Evolutionary conservation across 2,797 vertebrate genomes (phyloP), one percentile per base, ranked within the genome.

Genomic region (Cyclura pinguis): DNA sequence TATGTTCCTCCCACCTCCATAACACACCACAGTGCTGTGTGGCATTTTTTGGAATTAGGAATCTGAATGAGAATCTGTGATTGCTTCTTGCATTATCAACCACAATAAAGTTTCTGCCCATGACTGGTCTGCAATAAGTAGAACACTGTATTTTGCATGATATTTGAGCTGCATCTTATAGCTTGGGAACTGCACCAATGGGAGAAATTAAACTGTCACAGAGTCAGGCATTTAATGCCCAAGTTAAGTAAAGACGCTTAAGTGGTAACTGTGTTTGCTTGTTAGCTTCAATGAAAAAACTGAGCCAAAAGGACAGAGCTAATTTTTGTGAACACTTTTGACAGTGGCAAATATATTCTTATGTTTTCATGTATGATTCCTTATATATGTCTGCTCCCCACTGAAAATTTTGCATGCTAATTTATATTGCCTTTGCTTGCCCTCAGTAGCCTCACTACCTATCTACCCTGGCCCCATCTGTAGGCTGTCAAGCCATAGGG

Each of bases 151-250:
- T 90, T 90, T 74, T 90, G 84, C 78, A 81, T 81, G 73, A 47
- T 50, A 78, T 86, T 86, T 85, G 2, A 38, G 38, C 67, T 64
- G 67, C 55, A 74, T 64, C 84, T 86, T 90, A 86, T 42, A 67
- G 67, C 80, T 22, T 88, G 27, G 85, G 64, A 90, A 90, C 32
- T 2, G 89, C 78, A 86, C 84, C 69, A 16, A 29, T 38, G 78
- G 77, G 89, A 86, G 42, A 90, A 86, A 90, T 90, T 82, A 86
- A 90, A 76, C 69, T 86, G 84, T 76, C 89, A 74, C 32, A 59
- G 78, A 74, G 77, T 57, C 67, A 64, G 80, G 72, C 38, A 82
- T 35, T 80, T 80, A 84, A 84, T 20, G 55, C 32, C 73, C 55
- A 76, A 1, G 38, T 83, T 62, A 62, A 85, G 52, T 50, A 59